Base-by-base conservation (phyloP, 1,140 invertebrate genomes). In the Zaprionus kolodkinae region DNA sequence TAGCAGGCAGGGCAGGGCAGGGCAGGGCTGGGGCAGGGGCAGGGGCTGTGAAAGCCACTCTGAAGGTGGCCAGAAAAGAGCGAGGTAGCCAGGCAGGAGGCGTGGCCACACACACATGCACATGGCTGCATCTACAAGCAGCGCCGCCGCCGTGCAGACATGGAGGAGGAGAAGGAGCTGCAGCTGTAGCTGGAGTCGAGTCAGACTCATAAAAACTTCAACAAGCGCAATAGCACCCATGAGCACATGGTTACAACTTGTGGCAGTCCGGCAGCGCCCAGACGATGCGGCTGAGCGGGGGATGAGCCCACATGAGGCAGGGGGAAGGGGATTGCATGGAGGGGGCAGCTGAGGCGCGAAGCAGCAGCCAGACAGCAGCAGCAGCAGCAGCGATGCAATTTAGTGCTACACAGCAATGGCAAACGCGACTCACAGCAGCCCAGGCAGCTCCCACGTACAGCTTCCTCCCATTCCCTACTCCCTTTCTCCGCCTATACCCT, bases 191-290 rank as follows among this genome's bases (percentile, higher is more conserved):
- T 15, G 81, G 64, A 66, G 74, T 56, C 50, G 48, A 61, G 67
- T 69, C 83, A 86, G 83, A 82, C 83, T 87, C 83, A 87, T 87
- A 86, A 86, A 86, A 86, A 86, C 83, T 86, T 86, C 79, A 86
- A 87, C 83, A 79, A 86, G 83, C 83, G 79, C 83, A 87, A 86
- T 87, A 76, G 83, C 72, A 87, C 83, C 83, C 83, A 87, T 79
- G 83, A 77, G 83, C 76, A 81, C 79, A 82, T 86, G 83, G 78
- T 81, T 86, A 81, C 82, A 86, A 79, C 79, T 86, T 86, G 70
- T 81, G 78, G 81, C 75, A 76, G 75, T 81, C 73, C 33, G 55
- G 75, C 71, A 78, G 78, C 70, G 55, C 68, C 72, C 70, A 81
- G 65, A 72, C 52, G 57, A 25, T 10, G 45, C 45, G n/a, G 40